Conservation (phyloP, 2,888 invertebrate genomes). For the Achlya flavicornis region DNA sequence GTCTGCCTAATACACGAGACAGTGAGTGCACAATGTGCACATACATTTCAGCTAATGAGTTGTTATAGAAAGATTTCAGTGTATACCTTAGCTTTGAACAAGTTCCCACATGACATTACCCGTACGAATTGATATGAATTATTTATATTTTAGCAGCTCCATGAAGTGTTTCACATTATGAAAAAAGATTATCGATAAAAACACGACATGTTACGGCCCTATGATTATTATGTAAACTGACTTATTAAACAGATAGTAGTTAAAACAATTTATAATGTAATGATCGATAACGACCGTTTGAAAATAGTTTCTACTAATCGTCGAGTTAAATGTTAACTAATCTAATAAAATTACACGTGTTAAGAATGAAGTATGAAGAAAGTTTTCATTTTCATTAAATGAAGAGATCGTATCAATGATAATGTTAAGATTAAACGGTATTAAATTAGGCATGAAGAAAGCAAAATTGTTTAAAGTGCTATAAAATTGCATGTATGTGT, state of each 20-base stretch:
- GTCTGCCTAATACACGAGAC: slow-evolving; percentile 31
- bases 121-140: slow-evolving; percentile 68
- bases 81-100: slow-evolving; percentile 49
- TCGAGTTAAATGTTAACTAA: slow-evolving; percentile 28
- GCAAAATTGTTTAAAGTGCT: not conserved
- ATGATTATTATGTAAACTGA: slow-evolving; percentile 44
- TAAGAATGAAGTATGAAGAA: slow-evolving; percentile 28
- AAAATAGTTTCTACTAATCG: slow-evolving; percentile 25
- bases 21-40: slow-evolving; percentile 46
- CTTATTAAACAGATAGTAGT: slow-evolving; percentile 43
- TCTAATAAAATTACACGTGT: not conserved
- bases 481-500: not conserved
- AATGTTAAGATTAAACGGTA: slow-evolving; percentile 12
- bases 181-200: slow-evolving; percentile 53
- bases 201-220: slow-evolving; percentile 54
- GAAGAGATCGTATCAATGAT: slow-evolving; percentile 11
- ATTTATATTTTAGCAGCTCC: slow-evolving; percentile 58
- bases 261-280: slow-evolving; percentile 36
- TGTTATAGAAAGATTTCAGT: slow-evolving; percentile 63
- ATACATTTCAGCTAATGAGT: slow-evolving; percentile 67
- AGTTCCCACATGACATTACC: slow-evolving; percentile 73
- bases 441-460: slow-evolving; percentile 12
- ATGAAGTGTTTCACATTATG: slow-evolving; percentile 55
- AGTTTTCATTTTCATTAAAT: slow-evolving; percentile 26
- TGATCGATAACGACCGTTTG: slow-evolving; percentile 37